A percentile compares a stretch with the other conserved stretches of the same genome.
phyloP scores from a whole-genome alignment of 2,113 vertebrate species.

The Lophura nycthemera region DNA sequence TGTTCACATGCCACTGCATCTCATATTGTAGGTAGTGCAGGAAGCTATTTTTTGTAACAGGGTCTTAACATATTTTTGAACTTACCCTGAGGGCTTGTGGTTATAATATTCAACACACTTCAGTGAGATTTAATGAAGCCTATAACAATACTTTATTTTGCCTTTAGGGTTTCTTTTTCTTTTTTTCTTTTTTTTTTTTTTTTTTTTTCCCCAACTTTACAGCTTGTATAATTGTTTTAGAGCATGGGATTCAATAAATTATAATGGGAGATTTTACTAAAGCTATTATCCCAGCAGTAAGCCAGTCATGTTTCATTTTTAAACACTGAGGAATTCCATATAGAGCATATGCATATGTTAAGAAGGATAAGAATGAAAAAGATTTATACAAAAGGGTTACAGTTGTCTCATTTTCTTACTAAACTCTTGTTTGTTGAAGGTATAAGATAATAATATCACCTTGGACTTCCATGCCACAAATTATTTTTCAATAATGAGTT shows the following conservation, averaged over 20 bases:
- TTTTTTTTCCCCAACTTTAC: neutral
- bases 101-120: neutral
- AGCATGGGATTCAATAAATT: neutral
- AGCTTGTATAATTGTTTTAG: neutral
- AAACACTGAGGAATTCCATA: neutral
- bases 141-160: neutral
- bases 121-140: neutral
- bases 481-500: neutral
- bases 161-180: neutral
- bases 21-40: neutral
- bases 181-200: neutral
- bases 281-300: neutral
- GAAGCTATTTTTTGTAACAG: neutral
- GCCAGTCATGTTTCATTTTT: neutral
- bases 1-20: accelerated
- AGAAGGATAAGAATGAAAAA: neutral
- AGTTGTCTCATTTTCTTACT: neutral
- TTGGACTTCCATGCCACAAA: neutral
- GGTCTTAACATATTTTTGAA: neutral
- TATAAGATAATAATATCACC: neutral
- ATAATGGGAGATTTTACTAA: neutral
- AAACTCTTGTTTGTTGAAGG: neutral
- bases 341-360: neutral
- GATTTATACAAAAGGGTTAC: neutral
- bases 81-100: neutral